These are phyloP conservation scores for Vesta saturnalis DNA, from an alignment of 2,888 invertebrate species.

Conservation along the genomic window DNA sequence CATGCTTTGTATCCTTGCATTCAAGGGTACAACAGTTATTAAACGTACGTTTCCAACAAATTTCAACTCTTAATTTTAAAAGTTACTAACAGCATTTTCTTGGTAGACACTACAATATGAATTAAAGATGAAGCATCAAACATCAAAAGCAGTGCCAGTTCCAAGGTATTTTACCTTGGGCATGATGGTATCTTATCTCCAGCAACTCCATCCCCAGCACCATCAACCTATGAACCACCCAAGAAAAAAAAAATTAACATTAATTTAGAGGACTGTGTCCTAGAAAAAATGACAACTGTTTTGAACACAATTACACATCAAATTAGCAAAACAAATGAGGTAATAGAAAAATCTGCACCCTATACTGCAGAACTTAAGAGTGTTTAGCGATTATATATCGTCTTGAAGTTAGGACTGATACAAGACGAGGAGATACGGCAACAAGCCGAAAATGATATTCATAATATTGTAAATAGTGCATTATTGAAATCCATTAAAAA, in stretches of 20 bases:
- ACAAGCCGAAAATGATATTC: conserved; percentile 1
- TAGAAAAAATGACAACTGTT: not conserved
- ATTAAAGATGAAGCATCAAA: conserved; percentile 3
- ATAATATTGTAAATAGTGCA: not conserved
- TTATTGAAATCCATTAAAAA: conserved; percentile 1
- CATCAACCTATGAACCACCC: too few relatives aligned
- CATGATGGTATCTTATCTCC: not conserved
- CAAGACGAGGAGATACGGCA: conserved; percentile 3
- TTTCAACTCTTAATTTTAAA: not conserved
- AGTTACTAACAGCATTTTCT: conserved; percentile 3
- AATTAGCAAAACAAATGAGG: conserved; percentile 3
- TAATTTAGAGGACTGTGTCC: not conserved
- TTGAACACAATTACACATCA: not conserved
- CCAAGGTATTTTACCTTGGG: conserved; percentile 3
- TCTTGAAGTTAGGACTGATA: conserved; percentile 1
- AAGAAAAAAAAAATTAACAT: not conserved
- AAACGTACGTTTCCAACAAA: conserved; percentile 1
- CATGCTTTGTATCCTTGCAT: not conserved
- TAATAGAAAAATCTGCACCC: not conserved
- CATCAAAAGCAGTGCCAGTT: not conserved
- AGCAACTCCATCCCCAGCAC: not conserved
- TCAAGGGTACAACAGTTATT: not conserved
- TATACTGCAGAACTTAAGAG: not conserved
- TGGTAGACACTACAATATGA: conserved; percentile 1
- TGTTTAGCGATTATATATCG: conserved; percentile 1